phyloP scores from a whole-genome alignment of 2,888 invertebrate species.

The Drosophila paramelanica region DNA sequence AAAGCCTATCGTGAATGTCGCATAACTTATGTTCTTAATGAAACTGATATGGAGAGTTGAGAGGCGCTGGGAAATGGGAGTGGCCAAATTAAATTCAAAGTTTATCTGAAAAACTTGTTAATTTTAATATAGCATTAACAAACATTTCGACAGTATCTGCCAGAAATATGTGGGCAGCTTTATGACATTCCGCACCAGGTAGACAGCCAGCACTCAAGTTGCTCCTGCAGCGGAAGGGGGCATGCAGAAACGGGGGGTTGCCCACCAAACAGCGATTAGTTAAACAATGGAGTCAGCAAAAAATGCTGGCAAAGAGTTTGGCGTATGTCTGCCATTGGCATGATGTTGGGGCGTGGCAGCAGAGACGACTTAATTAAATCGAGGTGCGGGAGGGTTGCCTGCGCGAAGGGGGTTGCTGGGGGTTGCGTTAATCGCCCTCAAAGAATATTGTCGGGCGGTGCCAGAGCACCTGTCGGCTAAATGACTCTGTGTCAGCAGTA shows the following conservation, averaged over 20 bases:
- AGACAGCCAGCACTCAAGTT: conserved; percentile 22
- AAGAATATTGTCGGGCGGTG: conserved; percentile 77
- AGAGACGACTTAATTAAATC: conserved; percentile 78
- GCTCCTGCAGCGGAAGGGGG: conserved; percentile 55
- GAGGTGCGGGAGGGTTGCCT: conserved; percentile 24
- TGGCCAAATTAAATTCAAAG: conserved; percentile 76
- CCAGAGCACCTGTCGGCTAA: conserved; percentile 59
- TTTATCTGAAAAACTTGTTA: conserved; percentile 81
- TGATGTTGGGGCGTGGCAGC: conserved; percentile 31
- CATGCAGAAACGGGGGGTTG: conserved; percentile 46
- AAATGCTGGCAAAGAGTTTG: conserved; percentile 42
- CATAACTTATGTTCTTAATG: conserved; percentile 64
- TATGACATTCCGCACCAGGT: conserved; percentile 25
- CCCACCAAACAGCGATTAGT: conserved; percentile 73
- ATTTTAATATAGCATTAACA: conserved; percentile 75
- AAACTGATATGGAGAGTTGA: conserved; percentile 10
- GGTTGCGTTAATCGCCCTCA: conserved; percentile 70
- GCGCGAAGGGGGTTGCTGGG: neutral
- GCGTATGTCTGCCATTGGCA: neutral
- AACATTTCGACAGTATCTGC: conserved; percentile 78
- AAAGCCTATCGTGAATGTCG: conserved; percentile 15
- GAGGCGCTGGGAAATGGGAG: neutral
- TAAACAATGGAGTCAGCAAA: conserved; percentile 80
- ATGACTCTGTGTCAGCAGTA: conserved; percentile 16
- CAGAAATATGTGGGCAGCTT: conserved; percentile 43